A percentile compares a stretch with the other conserved stretches of the same genome.
Evolutionary conservation across 2,113 vertebrate species (phyloP).

Genomic region (Callorhinus ursinus): DNA sequence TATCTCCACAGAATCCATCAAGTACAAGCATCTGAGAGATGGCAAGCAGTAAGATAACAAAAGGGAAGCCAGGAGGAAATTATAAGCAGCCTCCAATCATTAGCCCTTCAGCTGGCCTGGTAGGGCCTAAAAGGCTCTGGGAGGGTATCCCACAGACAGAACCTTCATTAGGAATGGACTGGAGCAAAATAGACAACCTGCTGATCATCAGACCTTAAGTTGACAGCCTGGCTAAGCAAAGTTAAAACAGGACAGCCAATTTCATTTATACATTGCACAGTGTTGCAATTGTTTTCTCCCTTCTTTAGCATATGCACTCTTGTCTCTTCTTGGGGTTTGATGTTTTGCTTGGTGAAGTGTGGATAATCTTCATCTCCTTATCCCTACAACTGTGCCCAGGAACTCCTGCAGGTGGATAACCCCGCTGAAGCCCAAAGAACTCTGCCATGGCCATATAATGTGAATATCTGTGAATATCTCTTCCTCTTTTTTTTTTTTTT

Average conservation of each 20-base stretch:
- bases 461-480: not conserved
- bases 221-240: slow-evolving; percentile 30
- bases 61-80: slow-evolving; percentile 80
- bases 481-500: not conserved
- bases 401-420: not conserved
- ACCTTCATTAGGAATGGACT: slow-evolving; percentile 47
- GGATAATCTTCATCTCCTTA: not conserved
- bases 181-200: slow-evolving; percentile 54
- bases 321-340: not conserved
- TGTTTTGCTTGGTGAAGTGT: slow-evolving; percentile 37
- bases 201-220: slow-evolving; percentile 42
- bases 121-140: slow-evolving; percentile 69
- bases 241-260: not conserved
- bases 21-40: slow-evolving; percentile 75
- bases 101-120: slow-evolving; percentile 78
- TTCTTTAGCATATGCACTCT: not conserved
- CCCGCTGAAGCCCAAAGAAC: not conserved
- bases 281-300: not conserved
- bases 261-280: slow-evolving; percentile 16
- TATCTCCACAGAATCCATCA: slow-evolving; percentile 82
- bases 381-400: not conserved
- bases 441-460: not conserved
- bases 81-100: slow-evolving; percentile 80
- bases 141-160: slow-evolving; percentile 61
- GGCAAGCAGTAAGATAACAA: slow-evolving; percentile 77